phyloP scores from a whole-genome alignment of 2,888 invertebrate genomes.

The Enchytraeus crypticus region DNA sequence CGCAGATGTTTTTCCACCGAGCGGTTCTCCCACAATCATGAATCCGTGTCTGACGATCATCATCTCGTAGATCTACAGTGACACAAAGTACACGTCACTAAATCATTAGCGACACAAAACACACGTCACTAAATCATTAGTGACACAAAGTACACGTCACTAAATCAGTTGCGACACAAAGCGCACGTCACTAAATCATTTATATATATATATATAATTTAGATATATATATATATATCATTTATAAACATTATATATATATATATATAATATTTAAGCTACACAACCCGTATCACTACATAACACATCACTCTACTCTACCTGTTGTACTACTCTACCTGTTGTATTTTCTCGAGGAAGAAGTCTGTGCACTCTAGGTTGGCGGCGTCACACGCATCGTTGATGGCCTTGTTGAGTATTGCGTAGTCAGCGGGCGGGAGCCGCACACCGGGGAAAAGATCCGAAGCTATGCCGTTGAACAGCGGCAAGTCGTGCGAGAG shows the following conservation, averaged over 20 bases:
- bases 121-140: slow-evolving; percentile 51
- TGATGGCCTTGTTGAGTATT: slow-evolving; percentile 44
- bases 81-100: slow-evolving; percentile 31
- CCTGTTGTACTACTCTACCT: too few species aligned
- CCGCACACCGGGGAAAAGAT: slow-evolving; percentile 50
- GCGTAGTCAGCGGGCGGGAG: slow-evolving; percentile 51
- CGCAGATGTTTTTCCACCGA: slow-evolving; percentile 52
- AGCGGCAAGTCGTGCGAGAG: slow-evolving; percentile 51
- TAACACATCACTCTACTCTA: background rate
- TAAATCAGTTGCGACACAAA: slow-evolving; percentile 51
- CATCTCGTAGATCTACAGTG: slow-evolving; percentile 54
- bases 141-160: background rate
- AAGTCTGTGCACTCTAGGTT: slow-evolving; percentile 76
- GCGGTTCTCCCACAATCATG: slow-evolving; percentile 53
- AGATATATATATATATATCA: too few species aligned
- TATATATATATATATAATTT: too few species aligned
- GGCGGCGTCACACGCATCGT: slow-evolving; percentile 49
- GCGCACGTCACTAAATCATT: background rate
- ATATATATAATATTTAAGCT: background rate
- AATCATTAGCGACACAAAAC: slow-evolving; percentile 49
- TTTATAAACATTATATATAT: too few species aligned
- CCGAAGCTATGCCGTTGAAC: slow-evolving; percentile 52
- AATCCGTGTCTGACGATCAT: slow-evolving; percentile 53
- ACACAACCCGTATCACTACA: background rate
- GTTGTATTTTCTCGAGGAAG: slow-evolving; percentile 80